Conservation (phyloP, 2,888 invertebrate genomes). For the Nudaria mundana region DNA sequence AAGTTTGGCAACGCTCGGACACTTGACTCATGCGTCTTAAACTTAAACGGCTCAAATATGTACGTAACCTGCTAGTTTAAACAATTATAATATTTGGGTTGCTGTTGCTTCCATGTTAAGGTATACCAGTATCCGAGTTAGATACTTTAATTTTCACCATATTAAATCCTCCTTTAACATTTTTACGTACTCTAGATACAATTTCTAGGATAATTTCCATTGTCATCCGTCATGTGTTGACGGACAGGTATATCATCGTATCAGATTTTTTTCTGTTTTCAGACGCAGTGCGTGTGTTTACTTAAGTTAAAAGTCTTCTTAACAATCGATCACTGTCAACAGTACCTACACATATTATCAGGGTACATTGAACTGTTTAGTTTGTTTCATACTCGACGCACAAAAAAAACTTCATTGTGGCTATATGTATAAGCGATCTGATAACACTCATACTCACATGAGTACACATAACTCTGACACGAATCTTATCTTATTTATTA, state of each 20-base stretch:
- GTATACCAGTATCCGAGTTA: no score
- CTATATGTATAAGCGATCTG: constrained; percentile 50
- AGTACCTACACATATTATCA: constrained; percentile 62
- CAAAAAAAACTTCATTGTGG: constrained; percentile 47
- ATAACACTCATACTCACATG: constrained; percentile 38
- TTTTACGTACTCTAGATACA: constrained; percentile 24
- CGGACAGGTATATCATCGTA: constrained; percentile 45
- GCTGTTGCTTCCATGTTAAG: no score
- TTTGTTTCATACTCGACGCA: constrained; percentile 55
- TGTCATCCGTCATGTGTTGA: constrained; percentile 56
- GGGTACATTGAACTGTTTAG: constrained; percentile 68
- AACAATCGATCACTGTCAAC: constrained; percentile 76
- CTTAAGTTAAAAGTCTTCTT: constrained; percentile 63
- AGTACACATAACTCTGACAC: constrained; percentile 44
- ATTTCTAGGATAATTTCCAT: constrained; percentile 32
- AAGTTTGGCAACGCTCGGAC: no score
- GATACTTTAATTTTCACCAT: not conserved
- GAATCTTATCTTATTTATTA: constrained; percentile 63
- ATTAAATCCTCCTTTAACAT: not conserved
- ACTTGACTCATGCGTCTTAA: no score
- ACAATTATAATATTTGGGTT: no score
- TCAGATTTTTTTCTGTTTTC: constrained; percentile 59
- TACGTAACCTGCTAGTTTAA: no score
- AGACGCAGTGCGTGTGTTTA: constrained; percentile 58
- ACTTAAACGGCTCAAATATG: no score